Percentiles rank a stretch among this genome's conserved stretches.
These are phyloP conservation scores for Kryptopterus vitreolus DNA, from an alignment of 2,797 vertebrate species.

Conservation along the genomic window DNA sequence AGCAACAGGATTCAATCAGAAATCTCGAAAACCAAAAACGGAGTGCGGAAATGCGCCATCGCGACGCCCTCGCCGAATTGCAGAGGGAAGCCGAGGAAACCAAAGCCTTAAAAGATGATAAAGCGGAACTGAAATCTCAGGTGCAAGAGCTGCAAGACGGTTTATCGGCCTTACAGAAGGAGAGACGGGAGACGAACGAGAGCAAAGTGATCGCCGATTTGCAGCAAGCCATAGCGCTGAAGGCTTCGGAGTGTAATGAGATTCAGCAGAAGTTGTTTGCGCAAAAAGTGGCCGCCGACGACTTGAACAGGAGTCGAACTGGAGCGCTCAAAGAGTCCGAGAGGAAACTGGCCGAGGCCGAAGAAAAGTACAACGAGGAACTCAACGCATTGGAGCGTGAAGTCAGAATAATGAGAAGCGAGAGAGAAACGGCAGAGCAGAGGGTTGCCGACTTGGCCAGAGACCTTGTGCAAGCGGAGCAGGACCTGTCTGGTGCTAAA, in stretches of 20 bases:
- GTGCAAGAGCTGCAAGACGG: constrained; percentile 60
- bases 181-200: constrained; percentile 55
- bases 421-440: constrained; percentile 65
- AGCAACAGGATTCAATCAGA: constrained; percentile 83
- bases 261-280: constrained; percentile 70
- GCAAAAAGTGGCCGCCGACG: constrained; percentile 55
- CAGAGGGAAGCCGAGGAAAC: constrained; percentile 65
- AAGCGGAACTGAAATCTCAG: constrained; percentile 58
- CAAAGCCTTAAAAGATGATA: constrained; percentile 58
- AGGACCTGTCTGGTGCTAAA: constrained; percentile 64
- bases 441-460: constrained; percentile 65
- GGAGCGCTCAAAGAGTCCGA: constrained; percentile 62
- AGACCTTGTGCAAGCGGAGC: constrained; percentile 64
- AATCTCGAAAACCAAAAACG: constrained; percentile 80
- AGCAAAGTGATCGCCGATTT: constrained; percentile 69
- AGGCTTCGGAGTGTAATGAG: constrained; percentile 70
- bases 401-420: constrained; percentile 63
- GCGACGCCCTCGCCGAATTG: constrained; percentile 64
- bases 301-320: constrained; percentile 62
- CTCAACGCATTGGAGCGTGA: constrained; percentile 58
- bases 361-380: constrained; percentile 64
- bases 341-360: constrained; percentile 60
- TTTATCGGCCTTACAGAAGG: constrained; percentile 50
- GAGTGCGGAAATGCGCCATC: constrained; percentile 69
- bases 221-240: constrained; percentile 67